Percentiles rank a stretch among this genome's conserved stretches.
Conservation (phyloP, 2,797 vertebrate species). For the Mormyrus proboscirostris region DNA sequence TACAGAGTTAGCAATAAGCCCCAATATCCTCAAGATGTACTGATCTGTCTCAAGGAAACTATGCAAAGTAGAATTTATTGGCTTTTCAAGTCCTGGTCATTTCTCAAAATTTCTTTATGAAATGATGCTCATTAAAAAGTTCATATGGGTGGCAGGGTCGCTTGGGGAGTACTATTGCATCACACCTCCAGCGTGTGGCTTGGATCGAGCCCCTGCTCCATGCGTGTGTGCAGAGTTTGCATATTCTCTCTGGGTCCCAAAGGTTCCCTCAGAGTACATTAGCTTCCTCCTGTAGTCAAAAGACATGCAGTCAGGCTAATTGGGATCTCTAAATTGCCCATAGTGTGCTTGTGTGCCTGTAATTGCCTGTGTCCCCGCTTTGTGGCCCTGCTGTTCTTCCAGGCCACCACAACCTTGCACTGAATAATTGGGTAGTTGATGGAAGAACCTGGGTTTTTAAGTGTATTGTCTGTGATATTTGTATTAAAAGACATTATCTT, state of each 20-base stretch:
- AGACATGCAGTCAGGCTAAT: neutral
- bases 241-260: neutral
- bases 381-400: neutral
- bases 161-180: neutral
- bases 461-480: neutral
- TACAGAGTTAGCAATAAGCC: neutral
- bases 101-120: neutral
- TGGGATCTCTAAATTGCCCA: neutral
- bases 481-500: neutral
- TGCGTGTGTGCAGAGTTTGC: neutral
- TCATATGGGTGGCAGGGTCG: neutral
- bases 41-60: neutral
- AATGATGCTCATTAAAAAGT: neutral
- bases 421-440: neutral
- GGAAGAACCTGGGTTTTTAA: neutral
- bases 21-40: neutral
- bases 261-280: neutral
- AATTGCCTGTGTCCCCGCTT: neutral
- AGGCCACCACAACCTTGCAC: neutral
- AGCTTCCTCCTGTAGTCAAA: neutral
- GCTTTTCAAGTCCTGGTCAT: neutral
- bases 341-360: neutral
- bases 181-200: neutral
- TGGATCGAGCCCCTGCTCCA: neutral
- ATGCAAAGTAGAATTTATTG: neutral